Percentiles rank a stretch among this genome's conserved stretches.
These are phyloP conservation scores for Gorilla gorilla DNA, from an alignment of 2,113 vertebrate genomes.

Conservation along the genomic window DNA sequence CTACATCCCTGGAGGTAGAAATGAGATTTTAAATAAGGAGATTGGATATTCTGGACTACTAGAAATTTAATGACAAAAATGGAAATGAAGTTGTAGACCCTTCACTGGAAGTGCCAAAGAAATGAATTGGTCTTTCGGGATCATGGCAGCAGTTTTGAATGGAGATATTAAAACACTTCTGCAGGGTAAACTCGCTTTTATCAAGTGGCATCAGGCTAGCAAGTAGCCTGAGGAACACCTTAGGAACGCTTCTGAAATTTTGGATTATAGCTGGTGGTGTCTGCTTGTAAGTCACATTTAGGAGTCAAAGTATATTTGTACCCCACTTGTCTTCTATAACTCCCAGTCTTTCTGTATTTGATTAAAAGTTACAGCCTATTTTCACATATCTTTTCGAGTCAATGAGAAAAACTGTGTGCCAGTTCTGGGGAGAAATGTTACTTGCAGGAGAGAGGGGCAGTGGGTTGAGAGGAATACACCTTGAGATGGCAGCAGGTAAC, in stretches of 20 bases:
- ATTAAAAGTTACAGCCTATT: not conserved
- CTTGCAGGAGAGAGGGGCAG: not conserved
- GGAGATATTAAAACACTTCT: not conserved
- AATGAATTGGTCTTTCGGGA: not conserved
- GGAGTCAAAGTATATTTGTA: not conserved
- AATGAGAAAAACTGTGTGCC: not conserved
- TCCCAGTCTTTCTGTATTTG: not conserved
- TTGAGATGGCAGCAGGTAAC: not conserved
- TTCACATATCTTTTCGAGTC: not conserved
- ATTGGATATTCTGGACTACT: not conserved
- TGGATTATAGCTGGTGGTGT: not conserved
- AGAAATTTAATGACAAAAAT: not conserved
- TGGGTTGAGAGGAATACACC: not conserved
- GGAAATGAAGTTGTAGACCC: not conserved
- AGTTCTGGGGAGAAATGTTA: not conserved
- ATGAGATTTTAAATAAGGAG: not conserved
- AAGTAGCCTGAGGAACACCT: accelerated
- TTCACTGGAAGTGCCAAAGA: not conserved
- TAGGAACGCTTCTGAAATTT: not conserved
- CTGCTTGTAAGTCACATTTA: not conserved
- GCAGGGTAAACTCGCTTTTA: not conserved
- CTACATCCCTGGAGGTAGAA: not conserved
- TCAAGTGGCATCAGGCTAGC: not conserved
- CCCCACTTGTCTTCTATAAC: not conserved
- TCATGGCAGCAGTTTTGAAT: not conserved